Base-by-base conservation (phyloP, 1,140 invertebrate genomes). In the Idris sp. region DNA sequence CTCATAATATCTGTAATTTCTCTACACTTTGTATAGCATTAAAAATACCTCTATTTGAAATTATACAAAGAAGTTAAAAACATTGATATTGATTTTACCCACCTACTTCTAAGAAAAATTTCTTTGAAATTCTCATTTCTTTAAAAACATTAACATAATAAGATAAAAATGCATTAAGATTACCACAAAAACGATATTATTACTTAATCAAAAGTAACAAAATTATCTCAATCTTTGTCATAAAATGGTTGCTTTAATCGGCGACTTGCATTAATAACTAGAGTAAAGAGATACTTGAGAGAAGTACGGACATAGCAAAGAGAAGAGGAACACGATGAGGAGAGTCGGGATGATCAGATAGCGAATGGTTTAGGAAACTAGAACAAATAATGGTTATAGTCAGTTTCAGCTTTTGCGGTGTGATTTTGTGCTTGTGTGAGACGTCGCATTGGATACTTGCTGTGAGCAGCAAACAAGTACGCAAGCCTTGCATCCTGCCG, bases 361-460 rank as follows among this genome's bases (percentile, higher is more conserved):
- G 74, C 61, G 78, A 69, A 72, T 68, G 79, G 64, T 77, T 76
- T 78, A 81, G 67, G 64, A 77, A 74, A 80, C 82, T 84, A 84
- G 82, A 84, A 83, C 81, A 84, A 85, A 84, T 85, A 85, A 81
- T 83, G 81, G 82, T 85, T 82, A 82, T 84, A 82, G 83, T 81
- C 76, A 79, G 80, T 78, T 78, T 84, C 79, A 81, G 81, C 72
- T 80, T 79, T 77, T 81, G 78, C 77, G 83, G 79, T 80, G 61
- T 73, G 69, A 85, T 85, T 84, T 84, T 74, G 74, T 78, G 51
- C 59, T 67, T 25, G 53, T 54, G 58, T 51, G 62, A 59, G 49
- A 69, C 48, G 46, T 71, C 40, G 54, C 38, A 72, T 72, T 53
- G 59, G 53, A 62, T 38, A 53, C 44, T n/a, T n/a, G 53, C 18